These are phyloP conservation scores for Myoxocephalus aenaeus DNA, from an alignment of 2,797 vertebrate species.

Conservation along the genomic window DNA sequence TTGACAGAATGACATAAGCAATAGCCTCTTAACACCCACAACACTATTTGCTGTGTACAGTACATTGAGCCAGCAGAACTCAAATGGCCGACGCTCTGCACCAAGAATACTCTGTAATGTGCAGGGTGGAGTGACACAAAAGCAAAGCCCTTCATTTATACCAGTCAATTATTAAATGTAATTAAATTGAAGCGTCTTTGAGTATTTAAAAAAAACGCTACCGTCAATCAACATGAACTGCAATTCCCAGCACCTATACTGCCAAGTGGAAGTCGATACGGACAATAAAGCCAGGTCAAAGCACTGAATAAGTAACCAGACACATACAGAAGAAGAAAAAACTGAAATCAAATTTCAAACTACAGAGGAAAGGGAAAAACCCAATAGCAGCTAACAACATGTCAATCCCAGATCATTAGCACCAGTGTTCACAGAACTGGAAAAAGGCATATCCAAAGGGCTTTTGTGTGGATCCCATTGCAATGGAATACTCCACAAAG, in stretches of 20 bases:
- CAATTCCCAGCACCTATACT: background rate
- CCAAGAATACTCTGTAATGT: background rate
- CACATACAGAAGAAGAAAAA: background rate
- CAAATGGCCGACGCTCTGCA: background rate
- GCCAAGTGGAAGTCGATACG: background rate
- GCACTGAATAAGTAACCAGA: background rate
- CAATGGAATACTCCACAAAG: slow-evolving; percentile 10
- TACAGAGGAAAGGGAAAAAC: slow-evolving; percentile 1
- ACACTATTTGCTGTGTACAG: background rate
- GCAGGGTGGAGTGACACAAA: background rate
- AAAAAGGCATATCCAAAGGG: slow-evolving; percentile 24
- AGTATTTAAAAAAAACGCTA: no score
- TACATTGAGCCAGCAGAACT: background rate
- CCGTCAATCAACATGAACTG: background rate
- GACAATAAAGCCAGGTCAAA: slow-evolving; percentile 8
- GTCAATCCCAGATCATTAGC: slow-evolving; percentile 51
- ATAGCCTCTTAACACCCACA: slow-evolving; percentile 12
- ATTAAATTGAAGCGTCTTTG: no score
- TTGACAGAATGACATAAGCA: slow-evolving; percentile 9
- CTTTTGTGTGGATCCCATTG: slow-evolving; percentile 15
- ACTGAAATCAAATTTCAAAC: slow-evolving; percentile 8
- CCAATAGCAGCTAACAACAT: slow-evolving; percentile 24
- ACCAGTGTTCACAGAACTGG: slow-evolving; percentile 15
- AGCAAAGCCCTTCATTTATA: slow-evolving; percentile 8
- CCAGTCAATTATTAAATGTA: background rate